Percentiles rank a stretch among this genome's conserved stretches.
Evolutionary conservation across 2,888 invertebrate genomes (phyloP).

Genomic region (Brenthis hecate): DNA sequence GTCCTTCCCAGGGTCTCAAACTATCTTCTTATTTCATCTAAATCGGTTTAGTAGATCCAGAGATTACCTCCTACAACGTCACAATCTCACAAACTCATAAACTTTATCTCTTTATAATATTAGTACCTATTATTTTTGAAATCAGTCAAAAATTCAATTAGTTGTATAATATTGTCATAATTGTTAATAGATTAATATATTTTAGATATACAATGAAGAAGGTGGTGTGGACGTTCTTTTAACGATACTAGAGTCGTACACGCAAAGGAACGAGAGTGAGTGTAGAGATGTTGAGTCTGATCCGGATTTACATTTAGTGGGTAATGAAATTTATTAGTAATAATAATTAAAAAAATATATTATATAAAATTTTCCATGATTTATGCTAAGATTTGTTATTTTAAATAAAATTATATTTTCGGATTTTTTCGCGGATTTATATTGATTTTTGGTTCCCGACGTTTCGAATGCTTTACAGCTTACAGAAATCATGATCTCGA

Average conservation of each 20-base stretch:
- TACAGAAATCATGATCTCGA: too few relatives aligned
- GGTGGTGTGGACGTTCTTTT: slow-evolving; percentile 75
- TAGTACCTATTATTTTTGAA: neutral
- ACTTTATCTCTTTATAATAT: too few relatives aligned
- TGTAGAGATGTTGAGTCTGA: slow-evolving; percentile 55
- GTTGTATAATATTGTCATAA: neutral
- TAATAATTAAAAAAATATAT: too few relatives aligned
- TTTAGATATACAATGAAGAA: slow-evolving; percentile 73
- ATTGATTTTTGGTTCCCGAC: too few relatives aligned
- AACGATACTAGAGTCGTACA: slow-evolving; percentile 77
- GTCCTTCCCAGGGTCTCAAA: too few relatives aligned
- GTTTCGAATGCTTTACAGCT: too few relatives aligned
- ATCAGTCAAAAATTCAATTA: neutral
- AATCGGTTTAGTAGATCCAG: too few relatives aligned
- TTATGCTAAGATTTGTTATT: neutral
- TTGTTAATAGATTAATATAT: neutral
- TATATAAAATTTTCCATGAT: neutral
- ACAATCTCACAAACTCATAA: too few relatives aligned
- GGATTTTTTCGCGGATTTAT: too few relatives aligned
- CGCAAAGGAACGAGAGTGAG: slow-evolving; percentile 64
- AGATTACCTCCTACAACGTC: too few relatives aligned
- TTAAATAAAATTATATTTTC: too few relatives aligned
- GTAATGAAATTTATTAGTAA: slow-evolving; percentile 44
- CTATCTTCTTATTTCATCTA: too few relatives aligned
- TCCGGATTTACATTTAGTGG: slow-evolving; percentile 67